Percentiles rank a stretch among this genome's conserved stretches.
These are phyloP conservation scores for Ophiodon elongatus DNA, from an alignment of 2,113 vertebrate species.

Conservation along the genomic window DNA sequence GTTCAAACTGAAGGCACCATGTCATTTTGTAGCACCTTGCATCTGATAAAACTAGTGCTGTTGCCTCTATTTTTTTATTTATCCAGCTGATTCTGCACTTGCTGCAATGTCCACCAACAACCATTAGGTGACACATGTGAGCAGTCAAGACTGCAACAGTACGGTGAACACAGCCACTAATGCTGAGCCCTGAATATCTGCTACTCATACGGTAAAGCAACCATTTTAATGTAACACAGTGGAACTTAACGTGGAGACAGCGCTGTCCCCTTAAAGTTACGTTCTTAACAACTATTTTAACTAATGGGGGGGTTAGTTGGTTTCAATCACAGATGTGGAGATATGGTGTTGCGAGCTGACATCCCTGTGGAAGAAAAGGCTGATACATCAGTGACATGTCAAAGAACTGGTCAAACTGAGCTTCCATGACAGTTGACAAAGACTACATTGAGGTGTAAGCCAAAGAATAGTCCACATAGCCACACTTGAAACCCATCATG, in stretches of 20 bases:
- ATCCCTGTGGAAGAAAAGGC: neutral
- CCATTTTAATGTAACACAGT: no score
- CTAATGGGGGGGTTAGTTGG: no score
- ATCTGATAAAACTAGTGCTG: neutral
- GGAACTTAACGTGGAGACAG: no score
- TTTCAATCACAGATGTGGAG: neutral
- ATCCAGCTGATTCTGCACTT: no score
- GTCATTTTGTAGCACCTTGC: neutral
- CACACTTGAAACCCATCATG: neutral
- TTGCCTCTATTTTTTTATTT: neutral
- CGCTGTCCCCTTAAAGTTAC: no score
- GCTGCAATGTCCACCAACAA: no score
- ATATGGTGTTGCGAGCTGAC: neutral
- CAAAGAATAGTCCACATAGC: neutral
- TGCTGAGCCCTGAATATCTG: no score
- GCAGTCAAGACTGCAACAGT: no score
- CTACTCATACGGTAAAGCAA: no score
- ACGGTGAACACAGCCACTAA: no score
- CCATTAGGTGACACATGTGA: no score
- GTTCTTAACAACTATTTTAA: no score
- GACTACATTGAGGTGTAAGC: neutral
- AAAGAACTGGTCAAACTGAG: neutral
- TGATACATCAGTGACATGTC: neutral
- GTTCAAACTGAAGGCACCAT: neutral
- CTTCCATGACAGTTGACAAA: neutral